Evolutionary conservation across 2,797 vertebrate species (phyloP), one percentile per base, ranked within the genome.

Genomic region (Bradypodion ventrale): DNA sequence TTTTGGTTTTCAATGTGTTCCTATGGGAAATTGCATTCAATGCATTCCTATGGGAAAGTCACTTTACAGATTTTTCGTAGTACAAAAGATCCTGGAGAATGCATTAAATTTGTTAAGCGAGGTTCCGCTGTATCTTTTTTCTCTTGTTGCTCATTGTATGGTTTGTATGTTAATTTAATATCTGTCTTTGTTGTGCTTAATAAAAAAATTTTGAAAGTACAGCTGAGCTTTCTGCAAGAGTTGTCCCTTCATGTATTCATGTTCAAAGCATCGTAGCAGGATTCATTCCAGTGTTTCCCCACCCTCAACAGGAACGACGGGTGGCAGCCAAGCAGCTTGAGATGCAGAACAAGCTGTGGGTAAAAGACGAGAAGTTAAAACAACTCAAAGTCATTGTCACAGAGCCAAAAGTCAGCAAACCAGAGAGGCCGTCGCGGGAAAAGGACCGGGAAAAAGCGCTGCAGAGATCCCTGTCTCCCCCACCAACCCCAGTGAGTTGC

Each of bases 291-390:
- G 13, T 37, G 16, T 25, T 3, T 0, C 59, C 1, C 56, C 15
- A n/a, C n/a, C n/a, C n/a, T 25, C 4, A 8, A 2, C 35, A 97
- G 98, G 98, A 98, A 83, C 96, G 98, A 3, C 96, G 97, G 1
- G 98, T 99, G 59, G 98, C 98, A 0, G 98, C 98, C 76, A 99
- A 99, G 86, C 98, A 99, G 93, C 93, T 99, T 86, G 98, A 99
- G 94, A 97, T 99, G 98, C 98, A 99, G 95, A 99, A 99, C 94
- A 98, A 99, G 90, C 96, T 99, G 75, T 99, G 98, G 98, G 98
- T 99, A 85, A 99, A 99, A 90, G 98, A 99, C 16, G 98, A 99
- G 81, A 99, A 99, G 85, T 92, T 99, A 91, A 99, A 99, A 92
- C 98, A 99, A 89, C 97, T 99, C 2, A 99, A 99, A 92, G 98